Evolutionary conservation across 2,888 invertebrate genomes (phyloP), one percentile per base, ranked within the genome.

Genomic region (Neocrepidodera transversa): DNA sequence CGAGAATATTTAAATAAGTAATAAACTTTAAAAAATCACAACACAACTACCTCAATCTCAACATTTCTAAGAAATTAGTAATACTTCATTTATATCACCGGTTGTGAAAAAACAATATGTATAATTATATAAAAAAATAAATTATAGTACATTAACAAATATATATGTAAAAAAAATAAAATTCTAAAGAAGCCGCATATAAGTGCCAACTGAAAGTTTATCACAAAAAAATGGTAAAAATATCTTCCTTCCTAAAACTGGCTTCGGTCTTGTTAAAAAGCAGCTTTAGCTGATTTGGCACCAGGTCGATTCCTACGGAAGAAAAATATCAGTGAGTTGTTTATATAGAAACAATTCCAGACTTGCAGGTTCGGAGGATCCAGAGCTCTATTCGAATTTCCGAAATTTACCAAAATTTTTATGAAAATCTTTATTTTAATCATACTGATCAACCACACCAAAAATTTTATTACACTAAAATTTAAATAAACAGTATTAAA

Each of bases 281-380:
- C 71, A 52, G 74, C 68, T 60, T 74, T 75, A 35, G 75, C 75
- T 30, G 76, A 76, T 63, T 75, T 75, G 57, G 74, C 68, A 50
- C 66, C 66, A 61, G 70, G 70, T 55, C 71, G 71, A 63, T 72
- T 70, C 68, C 75, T 76, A 54, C 14, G 16, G 36, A 47, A 36
- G 36, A 68, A 52, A 75, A 74, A 58, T 52, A 26, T 57, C 52
- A 53, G 35, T 47, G 43, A 53, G 52, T 43, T 42, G 43, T 20
- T 54, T 36, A 35, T 23, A 45, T 45, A 18, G 13, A 10, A 28
- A 45, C 45, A 28, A 13, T 45, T 45, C 28, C 45, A 45, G 7
- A 26, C 26, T 26, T 45, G 3, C 1, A 2, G 26, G 26, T 8
- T 10, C n/a, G 11, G 43, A 4, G 14, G 43, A 14, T 51, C 20